phyloP scores from a whole-genome alignment of 2,113 vertebrate genomes.

The Podocnemis expansa region DNA sequence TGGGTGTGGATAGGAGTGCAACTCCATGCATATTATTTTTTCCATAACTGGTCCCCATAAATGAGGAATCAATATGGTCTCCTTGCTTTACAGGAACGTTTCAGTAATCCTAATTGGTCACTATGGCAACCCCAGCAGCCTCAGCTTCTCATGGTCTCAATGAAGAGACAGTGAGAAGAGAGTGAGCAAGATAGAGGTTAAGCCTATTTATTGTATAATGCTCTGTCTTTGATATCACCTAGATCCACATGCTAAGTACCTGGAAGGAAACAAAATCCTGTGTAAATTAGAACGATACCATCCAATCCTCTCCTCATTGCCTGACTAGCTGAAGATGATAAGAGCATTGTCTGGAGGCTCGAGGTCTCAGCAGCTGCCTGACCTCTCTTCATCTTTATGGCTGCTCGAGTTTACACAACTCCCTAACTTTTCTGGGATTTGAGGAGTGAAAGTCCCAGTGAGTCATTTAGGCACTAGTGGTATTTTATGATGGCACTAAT shows the following conservation, averaged over 20 bases:
- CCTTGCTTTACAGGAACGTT: conserved; percentile 62
- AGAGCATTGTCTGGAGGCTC: conserved; percentile 43
- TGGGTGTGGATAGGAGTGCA: background rate
- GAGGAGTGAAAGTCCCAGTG: background rate
- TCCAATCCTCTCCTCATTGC: conserved; percentile 49
- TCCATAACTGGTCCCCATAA: conserved; percentile 23
- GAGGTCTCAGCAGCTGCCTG: background rate
- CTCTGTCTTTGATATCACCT: conserved; percentile 67
- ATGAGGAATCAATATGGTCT: conserved; percentile 62
- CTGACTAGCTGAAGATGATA: conserved; percentile 21
- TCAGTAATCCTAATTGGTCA: conserved; percentile 73
- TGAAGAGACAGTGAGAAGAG: conserved; percentile 62
- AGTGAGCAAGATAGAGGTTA: conserved; percentile 63
- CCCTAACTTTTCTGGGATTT: conserved; percentile 10
- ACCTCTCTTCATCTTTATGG: conserved; percentile 20
- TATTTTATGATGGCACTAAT: background rate
- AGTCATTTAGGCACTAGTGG: too few species aligned
- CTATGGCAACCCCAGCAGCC: conserved; percentile 71
- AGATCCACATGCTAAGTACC: conserved; percentile 70
- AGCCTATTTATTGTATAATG: conserved; percentile 65
- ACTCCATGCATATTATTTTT: background rate
- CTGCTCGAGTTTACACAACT: conserved; percentile 15
- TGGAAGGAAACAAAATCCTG: conserved; percentile 65
- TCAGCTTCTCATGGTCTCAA: conserved; percentile 41
- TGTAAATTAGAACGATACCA: conserved; percentile 34